These are phyloP conservation scores for Cervus canadensis DNA, from an alignment of 2,113 vertebrate genomes.

Conservation along the genomic window DNA sequence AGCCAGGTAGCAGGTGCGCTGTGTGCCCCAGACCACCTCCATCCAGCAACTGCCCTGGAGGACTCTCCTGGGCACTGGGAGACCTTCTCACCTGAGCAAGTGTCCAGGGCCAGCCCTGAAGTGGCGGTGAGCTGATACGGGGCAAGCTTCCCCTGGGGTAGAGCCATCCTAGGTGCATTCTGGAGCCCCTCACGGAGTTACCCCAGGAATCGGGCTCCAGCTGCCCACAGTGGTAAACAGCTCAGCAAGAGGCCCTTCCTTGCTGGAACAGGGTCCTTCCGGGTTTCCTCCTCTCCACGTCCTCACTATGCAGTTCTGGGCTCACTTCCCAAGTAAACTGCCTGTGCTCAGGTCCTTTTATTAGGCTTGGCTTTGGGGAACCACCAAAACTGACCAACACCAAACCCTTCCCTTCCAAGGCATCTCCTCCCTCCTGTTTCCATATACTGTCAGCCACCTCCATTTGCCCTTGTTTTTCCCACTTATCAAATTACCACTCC, in stretches of 20 bases:
- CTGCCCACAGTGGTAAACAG: not conserved
- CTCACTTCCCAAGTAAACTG: not conserved
- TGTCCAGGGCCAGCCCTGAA: not conserved
- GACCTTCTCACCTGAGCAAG: not conserved
- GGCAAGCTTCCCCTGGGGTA: no score
- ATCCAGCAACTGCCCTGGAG: not conserved
- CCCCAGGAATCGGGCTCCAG: not conserved
- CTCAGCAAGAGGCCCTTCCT: not conserved
- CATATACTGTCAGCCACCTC: rapidly evolving
- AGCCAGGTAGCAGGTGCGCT: rapidly evolving
- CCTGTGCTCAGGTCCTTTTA: not conserved
- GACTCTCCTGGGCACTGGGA: not conserved
- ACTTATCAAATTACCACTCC: no score
- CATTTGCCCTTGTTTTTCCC: not conserved
- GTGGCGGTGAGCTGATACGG: rapidly evolving
- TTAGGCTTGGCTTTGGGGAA: not conserved
- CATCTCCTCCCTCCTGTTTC: not conserved
- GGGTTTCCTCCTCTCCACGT: rapidly evolving
- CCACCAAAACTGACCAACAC: not conserved
- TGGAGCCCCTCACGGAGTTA: not conserved
- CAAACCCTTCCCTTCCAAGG: not conserved
- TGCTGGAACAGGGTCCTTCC: not conserved
- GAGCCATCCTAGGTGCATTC: not conserved
- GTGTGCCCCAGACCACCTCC: rapidly evolving
- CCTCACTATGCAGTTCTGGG: not conserved